A percentile compares a stretch with the other conserved stretches of the same genome.
Evolutionary conservation across 2,888 invertebrate genomes (phyloP).

Genomic region (Zhengitettix transpicula): DNA sequence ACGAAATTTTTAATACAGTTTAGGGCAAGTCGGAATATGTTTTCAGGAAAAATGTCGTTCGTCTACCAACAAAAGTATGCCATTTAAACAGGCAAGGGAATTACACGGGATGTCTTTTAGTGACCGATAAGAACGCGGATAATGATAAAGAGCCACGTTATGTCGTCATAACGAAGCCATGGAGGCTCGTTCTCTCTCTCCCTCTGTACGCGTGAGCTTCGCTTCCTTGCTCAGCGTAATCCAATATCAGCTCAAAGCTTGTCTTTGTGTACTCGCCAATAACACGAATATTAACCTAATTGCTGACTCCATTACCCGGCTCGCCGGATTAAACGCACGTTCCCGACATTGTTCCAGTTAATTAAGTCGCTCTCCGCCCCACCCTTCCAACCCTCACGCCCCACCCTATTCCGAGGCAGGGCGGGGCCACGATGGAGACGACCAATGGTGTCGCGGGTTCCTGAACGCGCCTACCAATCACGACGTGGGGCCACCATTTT

Average conservation of each 20-base stretch:
- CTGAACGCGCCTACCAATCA: not conserved
- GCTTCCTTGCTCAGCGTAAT: not conserved
- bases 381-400: not conserved
- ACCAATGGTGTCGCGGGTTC: not conserved
- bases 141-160: not conserved
- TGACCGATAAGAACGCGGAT: no score
- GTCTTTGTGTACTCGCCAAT: not conserved
- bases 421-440: not conserved
- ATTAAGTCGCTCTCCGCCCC: not conserved
- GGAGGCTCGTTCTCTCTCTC: no score
- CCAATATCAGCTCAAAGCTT: not conserved
- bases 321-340: not conserved
- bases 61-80: no score
- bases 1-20: no score
- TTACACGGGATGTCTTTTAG: no score
- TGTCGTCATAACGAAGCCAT: not conserved
- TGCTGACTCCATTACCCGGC: not conserved
- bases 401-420: not conserved
- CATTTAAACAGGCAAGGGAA: no score
- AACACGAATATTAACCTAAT: not conserved
- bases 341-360: not conserved
- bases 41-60: no score
- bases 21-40: no score
- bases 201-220: not conserved
- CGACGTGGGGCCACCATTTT: not conserved